A percentile compares a stretch with the other conserved stretches of the same genome.
Conservation (phyloP, 2,113 vertebrate genomes). For the Sapajus apella region DNA sequence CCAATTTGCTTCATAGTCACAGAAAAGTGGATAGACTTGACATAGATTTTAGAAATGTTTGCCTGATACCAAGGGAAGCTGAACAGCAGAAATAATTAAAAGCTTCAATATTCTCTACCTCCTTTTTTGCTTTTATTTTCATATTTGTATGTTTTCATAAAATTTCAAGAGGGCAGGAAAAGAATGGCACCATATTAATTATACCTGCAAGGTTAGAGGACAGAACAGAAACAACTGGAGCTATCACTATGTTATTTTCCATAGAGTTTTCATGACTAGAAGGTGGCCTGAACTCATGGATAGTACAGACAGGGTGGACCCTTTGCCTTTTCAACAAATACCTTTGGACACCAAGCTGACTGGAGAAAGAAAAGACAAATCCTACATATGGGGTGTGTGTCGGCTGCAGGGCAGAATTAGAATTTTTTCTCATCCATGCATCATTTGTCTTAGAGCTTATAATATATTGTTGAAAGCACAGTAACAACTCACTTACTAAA, state of each 20-base stretch:
- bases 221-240: background rate
- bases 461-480: background rate
- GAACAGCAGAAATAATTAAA: background rate
- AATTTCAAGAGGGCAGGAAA: background rate
- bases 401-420: background rate
- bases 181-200: background rate
- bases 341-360: background rate
- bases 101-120: background rate
- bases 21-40: background rate
- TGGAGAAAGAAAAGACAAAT: background rate
- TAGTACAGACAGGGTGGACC: fast-evolving
- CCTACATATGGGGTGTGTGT: background rate
- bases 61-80: background rate
- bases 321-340: background rate
- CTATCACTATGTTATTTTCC: background rate
- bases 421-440: background rate
- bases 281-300: background rate
- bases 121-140: background rate
- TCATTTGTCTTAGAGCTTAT: background rate
- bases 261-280: background rate
- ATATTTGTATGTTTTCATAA: background rate
- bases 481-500: background rate
- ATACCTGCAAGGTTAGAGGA: background rate
- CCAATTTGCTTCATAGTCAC: background rate
- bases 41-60: background rate